Evolutionary conservation across 2,888 invertebrate species (phyloP).

Genomic region (Empis livida): DNA sequence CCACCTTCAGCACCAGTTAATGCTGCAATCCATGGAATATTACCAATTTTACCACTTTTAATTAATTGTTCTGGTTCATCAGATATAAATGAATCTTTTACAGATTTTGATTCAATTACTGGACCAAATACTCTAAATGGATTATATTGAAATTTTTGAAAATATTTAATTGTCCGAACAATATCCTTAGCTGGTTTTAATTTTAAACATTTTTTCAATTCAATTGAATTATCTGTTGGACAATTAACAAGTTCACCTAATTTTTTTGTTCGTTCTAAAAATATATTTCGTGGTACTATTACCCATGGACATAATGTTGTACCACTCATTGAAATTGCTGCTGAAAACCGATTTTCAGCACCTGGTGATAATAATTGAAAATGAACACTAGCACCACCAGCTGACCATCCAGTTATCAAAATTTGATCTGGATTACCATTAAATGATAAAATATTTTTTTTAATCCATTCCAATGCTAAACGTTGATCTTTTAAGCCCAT

Average conservation of each 20-base stretch:
- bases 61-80: constrained; percentile 51
- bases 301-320: constrained; percentile 50
- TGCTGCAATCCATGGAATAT: constrained; percentile 56
- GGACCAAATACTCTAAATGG: constrained; percentile 63
- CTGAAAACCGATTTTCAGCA: constrained; percentile 13
- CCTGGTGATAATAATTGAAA: constrained; percentile 48
- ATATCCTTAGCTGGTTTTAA: constrained; percentile 46
- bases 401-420: constrained; percentile 55
- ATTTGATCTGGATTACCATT: constrained; percentile 59
- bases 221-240: constrained; percentile 38
- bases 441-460: constrained; percentile 52
- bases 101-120: constrained; percentile 44
- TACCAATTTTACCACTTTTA: constrained; percentile 44
- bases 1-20: constrained; percentile 59
- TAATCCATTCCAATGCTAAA: constrained; percentile 55
- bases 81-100: constrained; percentile 47
- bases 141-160: constrained; percentile 44
- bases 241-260: constrained; percentile 51
- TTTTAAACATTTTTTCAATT: constrained; percentile 51
- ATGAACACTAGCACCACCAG: constrained; percentile 63
- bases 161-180: constrained; percentile 36
- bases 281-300: constrained; percentile 37
- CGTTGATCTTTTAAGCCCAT: constrained; percentile 62
- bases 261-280: constrained; percentile 46
- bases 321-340: constrained; percentile 49